phyloP scores from a whole-genome alignment of 2,888 invertebrate genomes.

The Troglohyphantes excavatus region DNA sequence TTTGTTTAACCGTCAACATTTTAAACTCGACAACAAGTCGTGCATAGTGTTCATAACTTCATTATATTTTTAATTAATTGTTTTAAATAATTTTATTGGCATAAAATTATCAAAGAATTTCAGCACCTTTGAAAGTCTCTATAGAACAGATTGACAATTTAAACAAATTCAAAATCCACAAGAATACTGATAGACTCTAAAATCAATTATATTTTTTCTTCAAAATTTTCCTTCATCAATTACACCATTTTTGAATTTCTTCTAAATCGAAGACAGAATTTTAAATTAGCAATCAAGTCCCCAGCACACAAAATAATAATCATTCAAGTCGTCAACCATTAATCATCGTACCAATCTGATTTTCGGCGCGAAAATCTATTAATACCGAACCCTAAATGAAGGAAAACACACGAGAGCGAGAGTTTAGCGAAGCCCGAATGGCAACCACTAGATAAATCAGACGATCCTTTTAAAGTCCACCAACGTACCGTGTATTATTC shows the following conservation, averaged over 20 bases:
- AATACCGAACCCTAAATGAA: slow-evolving; percentile 30
- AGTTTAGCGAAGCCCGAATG: background rate
- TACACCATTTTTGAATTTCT: background rate
- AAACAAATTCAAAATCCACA: too few relatives aligned
- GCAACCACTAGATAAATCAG: background rate
- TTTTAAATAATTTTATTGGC: too few relatives aligned
- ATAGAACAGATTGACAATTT: too few relatives aligned
- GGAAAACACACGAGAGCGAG: background rate
- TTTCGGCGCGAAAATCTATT: slow-evolving; percentile 14
- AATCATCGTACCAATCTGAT: background rate
- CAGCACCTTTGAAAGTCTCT: too few relatives aligned
- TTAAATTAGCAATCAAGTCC: background rate
- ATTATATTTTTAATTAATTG: too few relatives aligned
- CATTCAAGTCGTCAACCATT: background rate
- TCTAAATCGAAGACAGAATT: background rate
- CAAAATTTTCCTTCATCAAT: background rate
- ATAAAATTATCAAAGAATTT: too few relatives aligned
- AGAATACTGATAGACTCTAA: too few relatives aligned
- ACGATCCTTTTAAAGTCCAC: slow-evolving; percentile 9
- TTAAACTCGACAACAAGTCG: too few relatives aligned
- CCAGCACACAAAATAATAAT: background rate
- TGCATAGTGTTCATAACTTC: too few relatives aligned
- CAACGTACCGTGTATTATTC: background rate
- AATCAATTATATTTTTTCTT: too few relatives aligned
- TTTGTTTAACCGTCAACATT: too few relatives aligned